Evolutionary conservation across 1,140 invertebrate genomes (phyloP).

Genomic region (Penaeus indicus): DNA sequence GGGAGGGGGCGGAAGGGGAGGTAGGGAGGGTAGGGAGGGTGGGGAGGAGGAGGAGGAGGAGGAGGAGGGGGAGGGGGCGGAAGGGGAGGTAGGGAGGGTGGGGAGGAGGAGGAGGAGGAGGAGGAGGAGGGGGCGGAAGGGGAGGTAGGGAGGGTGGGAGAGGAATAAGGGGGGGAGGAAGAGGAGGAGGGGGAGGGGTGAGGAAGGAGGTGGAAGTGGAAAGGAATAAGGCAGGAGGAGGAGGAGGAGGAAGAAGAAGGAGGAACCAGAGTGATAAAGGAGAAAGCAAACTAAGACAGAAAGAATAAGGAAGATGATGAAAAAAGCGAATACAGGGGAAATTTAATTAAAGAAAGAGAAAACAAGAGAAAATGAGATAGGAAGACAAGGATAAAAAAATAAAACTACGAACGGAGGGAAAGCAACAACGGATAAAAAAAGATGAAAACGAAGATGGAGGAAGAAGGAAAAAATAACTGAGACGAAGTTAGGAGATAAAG

Average conservation of each 20-base stretch:
- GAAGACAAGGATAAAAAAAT: not conserved
- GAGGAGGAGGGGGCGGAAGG: not conserved
- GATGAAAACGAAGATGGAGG: not conserved
- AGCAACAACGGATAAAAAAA: not conserved
- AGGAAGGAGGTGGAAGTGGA: not conserved
- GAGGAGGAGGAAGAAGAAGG: not conserved
- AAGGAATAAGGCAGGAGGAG: not conserved
- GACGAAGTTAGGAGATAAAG: not conserved
- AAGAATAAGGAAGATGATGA: too few relatives aligned
- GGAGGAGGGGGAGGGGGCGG: not conserved
- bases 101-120: not conserved
- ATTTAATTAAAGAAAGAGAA: too few relatives aligned
- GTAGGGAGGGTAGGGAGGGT: too few relatives aligned
- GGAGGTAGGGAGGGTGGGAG: too few relatives aligned
- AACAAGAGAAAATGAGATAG: too few relatives aligned
- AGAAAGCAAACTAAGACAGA: not conserved
- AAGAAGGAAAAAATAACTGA: not conserved
- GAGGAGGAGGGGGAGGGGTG: not conserved
- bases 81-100: not conserved
- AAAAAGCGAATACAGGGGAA: too few relatives aligned
- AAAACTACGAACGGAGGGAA: not conserved
- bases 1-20: too few relatives aligned
- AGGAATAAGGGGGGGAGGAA: not conserved
- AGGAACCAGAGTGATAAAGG: not conserved
- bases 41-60: too few relatives aligned